phyloP scores from a whole-genome alignment of 2,888 invertebrate species.

The Bellardia bayeri region DNA sequence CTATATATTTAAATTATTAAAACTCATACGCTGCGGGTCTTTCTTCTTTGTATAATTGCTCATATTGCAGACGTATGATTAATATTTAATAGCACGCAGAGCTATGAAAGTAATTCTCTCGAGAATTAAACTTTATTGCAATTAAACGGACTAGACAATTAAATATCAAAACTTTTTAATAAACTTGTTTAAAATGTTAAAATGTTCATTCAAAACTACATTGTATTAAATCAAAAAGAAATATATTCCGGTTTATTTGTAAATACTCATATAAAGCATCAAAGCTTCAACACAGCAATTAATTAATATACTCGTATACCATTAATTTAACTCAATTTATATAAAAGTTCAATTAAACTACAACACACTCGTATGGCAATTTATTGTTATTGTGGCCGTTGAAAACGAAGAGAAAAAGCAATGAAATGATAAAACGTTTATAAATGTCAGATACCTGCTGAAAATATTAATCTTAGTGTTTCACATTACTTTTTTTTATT shows the following conservation, averaged over 20 bases:
- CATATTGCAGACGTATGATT: background rate
- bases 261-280: no score
- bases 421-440: background rate
- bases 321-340: constrained; percentile 45
- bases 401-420: background rate
- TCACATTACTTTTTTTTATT: background rate
- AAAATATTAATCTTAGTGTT: background rate
- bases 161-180: no score
- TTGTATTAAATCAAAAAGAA: no score
- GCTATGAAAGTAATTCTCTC: background rate
- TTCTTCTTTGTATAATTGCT: background rate
- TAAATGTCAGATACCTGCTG: constrained; percentile 24
- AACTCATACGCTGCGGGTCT: constrained; percentile 1
- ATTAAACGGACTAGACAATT: background rate
- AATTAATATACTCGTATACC: background rate
- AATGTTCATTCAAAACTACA: no score
- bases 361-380: background rate
- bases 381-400: background rate
- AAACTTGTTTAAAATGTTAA: background rate
- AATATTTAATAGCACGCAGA: background rate
- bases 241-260: no score
- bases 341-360: constrained; percentile 19
- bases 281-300: background rate
- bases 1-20: background rate
- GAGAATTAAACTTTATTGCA: background rate